These are phyloP conservation scores for Grapholita molesta DNA, from an alignment of 1,140 invertebrate genomes.

Conservation along the genomic window DNA sequence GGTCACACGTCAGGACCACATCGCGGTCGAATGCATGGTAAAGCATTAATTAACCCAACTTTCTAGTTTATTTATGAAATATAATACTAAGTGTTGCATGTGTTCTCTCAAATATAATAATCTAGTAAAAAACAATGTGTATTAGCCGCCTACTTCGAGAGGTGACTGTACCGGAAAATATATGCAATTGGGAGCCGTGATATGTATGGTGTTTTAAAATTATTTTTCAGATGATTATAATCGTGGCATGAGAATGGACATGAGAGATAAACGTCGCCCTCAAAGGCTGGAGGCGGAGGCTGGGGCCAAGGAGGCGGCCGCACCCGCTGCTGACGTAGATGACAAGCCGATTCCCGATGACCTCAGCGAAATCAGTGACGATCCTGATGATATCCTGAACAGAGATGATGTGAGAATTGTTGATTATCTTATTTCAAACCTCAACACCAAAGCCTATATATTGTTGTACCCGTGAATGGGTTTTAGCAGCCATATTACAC, in stretches of 20 bases:
- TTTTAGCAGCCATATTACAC: too few species aligned
- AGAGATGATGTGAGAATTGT: conserved; percentile 82
- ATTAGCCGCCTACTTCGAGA: too few species aligned
- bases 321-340: conserved; percentile 75
- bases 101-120: too few species aligned
- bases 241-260: conserved; percentile 62
- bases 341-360: conserved; percentile 83
- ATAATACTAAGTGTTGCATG: too few species aligned
- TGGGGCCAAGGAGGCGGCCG: conserved; percentile 45
- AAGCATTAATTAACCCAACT: background rate
- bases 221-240: conserved; percentile 57
- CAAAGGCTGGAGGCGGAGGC: conserved; percentile 49
- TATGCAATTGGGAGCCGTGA: background rate
- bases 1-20: conserved; percentile 56
- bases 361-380: conserved; percentile 91
- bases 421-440: conserved; percentile 22
- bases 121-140: too few species aligned
- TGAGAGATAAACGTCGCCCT: conserved; percentile 47
- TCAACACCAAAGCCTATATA: too few species aligned
- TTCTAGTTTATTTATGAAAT: too few species aligned
- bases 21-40: conserved; percentile 63
- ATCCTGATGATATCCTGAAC: conserved; percentile 91
- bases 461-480: too few species aligned
- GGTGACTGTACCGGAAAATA: too few species aligned
- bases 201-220: background rate